A percentile compares a stretch with the other conserved stretches of the same genome.
Evolutionary conservation across 2,888 invertebrate species (phyloP).

Genomic region (Lochmaea capreae): DNA sequence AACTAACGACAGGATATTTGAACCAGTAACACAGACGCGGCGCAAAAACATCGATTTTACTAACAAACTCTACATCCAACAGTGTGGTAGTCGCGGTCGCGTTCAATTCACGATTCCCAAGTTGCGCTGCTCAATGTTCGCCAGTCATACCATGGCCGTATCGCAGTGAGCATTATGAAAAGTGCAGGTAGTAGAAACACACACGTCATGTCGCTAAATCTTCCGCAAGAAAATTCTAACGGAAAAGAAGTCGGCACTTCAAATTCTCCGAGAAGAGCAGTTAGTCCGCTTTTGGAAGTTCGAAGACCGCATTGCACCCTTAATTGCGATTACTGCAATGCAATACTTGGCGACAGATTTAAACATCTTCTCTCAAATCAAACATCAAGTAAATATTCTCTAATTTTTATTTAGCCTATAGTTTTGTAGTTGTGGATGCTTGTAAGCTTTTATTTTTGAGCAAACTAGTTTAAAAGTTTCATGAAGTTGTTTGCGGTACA

Average conservation of each 20-base stretch:
- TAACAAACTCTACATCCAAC: slow-evolving; percentile 43
- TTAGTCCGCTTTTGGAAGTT: slow-evolving; percentile 78
- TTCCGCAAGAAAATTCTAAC: slow-evolving; percentile 66
- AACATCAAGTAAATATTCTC: slow-evolving; percentile 55
- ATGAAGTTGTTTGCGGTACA: slow-evolving; percentile 15
- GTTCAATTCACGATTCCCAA: slow-evolving; percentile 40
- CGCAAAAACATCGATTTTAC: slow-evolving; percentile 60
- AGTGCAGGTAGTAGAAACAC: slow-evolving; percentile 17
- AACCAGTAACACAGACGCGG: slow-evolving; percentile 50
- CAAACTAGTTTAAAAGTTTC: slow-evolving; percentile 20
- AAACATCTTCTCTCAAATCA: slow-evolving; percentile 63
- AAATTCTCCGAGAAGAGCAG: slow-evolving; percentile 75
- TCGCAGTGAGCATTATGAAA: slow-evolving; percentile 36
- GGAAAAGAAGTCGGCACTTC: slow-evolving; percentile 66
- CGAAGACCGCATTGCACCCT: slow-evolving; percentile 79
- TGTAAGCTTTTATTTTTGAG: slow-evolving; percentile 23
- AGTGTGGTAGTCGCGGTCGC: slow-evolving; percentile 40
- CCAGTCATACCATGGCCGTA: slow-evolving; percentile 36
- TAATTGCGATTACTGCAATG: slow-evolving; percentile 77
- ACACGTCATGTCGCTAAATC: slow-evolving; percentile 69
- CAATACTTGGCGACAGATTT: slow-evolving; percentile 77
- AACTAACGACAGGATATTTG: slow-evolving; percentile 40
- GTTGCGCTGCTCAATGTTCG: slow-evolving; percentile 34
- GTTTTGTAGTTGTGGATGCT: slow-evolving; percentile 5
- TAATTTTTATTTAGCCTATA: slow-evolving; percentile 13